Base-by-base conservation (phyloP, 1,140 invertebrate genomes). In the Tenebrio molitor region DNA sequence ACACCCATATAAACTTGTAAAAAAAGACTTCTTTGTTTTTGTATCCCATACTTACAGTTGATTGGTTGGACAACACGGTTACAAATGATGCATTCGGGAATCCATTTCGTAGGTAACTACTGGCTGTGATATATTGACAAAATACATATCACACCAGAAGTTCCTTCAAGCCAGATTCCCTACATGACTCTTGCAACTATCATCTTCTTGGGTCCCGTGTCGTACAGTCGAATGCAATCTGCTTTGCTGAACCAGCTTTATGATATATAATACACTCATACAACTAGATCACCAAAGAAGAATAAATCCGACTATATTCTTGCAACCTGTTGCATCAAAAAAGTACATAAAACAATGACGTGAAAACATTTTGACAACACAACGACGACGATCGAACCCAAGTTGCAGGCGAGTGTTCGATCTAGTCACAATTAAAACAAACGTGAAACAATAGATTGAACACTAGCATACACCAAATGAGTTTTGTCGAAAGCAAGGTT, bases 201-300 rank as follows among this genome's bases (percentile, higher is more conserved):
- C 58, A 3, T 39, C 62, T 23, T 42, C 15, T 2, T 33, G 10
- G 2, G 21, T 77, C 72, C 75, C 75, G 50, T 74, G 81, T 69
- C 16, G 81, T 74, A 74, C 44, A 77, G 81, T 82, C 80, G 76
- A 81, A 79, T 80, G 77, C 80, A 81, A 80, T 82, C 80, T 82
- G 81, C 81, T 82, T 82, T 82, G 81, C 81, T 82, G 81, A 82
- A 82, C 80, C 80, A 82, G 81, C 81, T 82, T 82, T 82, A 82
- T 82, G 81, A 82, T 53, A 77, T 79, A 74, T 66, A 74, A 74
- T 77, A 78, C 70, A 82, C 79, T 81, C 81, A 82, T 82, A 82
- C 81, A 82, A 81, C 81, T 82, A 82, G 81, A 81, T 82, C 81
- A 82, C 81, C 81, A 82, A 82, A 82, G 81, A 82, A 82, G 80